Evolutionary conservation across 2,888 invertebrate genomes (phyloP).

Genomic region (Caradrina kadenii): DNA sequence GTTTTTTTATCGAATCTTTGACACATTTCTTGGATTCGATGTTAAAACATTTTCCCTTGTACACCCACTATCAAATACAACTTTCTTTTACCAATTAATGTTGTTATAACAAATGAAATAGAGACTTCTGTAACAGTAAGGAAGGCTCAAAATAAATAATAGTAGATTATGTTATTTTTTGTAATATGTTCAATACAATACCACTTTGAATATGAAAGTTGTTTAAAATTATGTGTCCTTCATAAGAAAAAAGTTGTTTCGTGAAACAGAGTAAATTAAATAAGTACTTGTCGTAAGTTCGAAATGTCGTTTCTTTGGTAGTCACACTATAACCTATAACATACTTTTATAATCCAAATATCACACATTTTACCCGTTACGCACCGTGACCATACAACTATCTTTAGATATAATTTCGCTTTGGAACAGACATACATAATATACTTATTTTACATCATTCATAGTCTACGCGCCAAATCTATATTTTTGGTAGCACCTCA

Average conservation of each 20-base stretch:
- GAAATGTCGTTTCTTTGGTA: conserved; percentile 74
- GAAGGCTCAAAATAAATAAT: conserved; percentile 8
- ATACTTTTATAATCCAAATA: conserved; percentile 73
- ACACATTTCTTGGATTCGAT: conserved; percentile 3
- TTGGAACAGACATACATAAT: conserved; percentile 55
- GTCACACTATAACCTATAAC: conserved; percentile 68
- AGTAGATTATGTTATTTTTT: neutral
- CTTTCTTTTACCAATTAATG: conserved; percentile 1
- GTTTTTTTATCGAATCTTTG: neutral
- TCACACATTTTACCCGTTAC: conserved; percentile 79
- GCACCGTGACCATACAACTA: conserved; percentile 71
- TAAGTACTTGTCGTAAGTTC: conserved; percentile 55
- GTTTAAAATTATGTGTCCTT: conserved; percentile 25
- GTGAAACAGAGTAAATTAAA: conserved; percentile 50
- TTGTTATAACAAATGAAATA: conserved; percentile 12
- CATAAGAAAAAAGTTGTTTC: conserved; percentile 17
- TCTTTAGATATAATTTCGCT: conserved; percentile 63
- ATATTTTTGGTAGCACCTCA: conserved; percentile 64
- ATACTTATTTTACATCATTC: conserved; percentile 52
- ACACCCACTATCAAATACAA: conserved; percentile 22
- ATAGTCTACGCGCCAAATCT: conserved; percentile 58
- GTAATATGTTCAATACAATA: conserved; percentile 8
- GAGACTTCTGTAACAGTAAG: neutral
- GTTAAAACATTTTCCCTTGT: neutral
- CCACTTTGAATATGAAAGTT: conserved; percentile 14